Evolutionary conservation across 2,888 invertebrate species (phyloP), one percentile per base, ranked within the genome.

Genomic region (Cyaniris semiargus): DNA sequence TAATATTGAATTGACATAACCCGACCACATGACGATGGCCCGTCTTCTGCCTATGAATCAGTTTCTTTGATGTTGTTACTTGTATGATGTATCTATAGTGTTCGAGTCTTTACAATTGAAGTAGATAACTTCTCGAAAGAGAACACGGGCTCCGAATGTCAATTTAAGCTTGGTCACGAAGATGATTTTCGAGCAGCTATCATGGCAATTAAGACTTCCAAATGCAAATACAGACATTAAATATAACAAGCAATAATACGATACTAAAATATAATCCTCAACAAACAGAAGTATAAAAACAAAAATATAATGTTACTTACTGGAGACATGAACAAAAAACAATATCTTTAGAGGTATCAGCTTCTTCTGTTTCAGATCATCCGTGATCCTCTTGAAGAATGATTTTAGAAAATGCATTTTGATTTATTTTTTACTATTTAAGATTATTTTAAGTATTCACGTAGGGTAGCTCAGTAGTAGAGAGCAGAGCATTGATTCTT

Each of bases 261-360:
- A 15, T 5, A 66, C 23, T 27, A 8, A 60, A 66, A 66, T 13
- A 66, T 66, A 66, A 66, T 27, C 0, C 31, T 27, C 60, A 66
- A 31, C 6, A 66, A 66, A 66, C 27, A 31, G 21, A 66, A 13
- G 21, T 31, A 31, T 66, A 66, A 66, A 18, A 66, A 27, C 66
- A 18, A 66, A 66, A 66, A 66, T 66, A 66, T 60, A 44, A 70
- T n/a, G 8, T 66, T 83, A 95, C 96, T 96, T 92, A 97, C 97
- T 96, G 23, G 97, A 97, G 70, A 96, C 96, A 89, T 97, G 96
- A 78, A 97, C 96, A 86, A 97, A 97, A 88, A 97, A 97, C 81
- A 97, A 93, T 82, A 97, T 91, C 88, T 97, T 97, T 78, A 97
- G 88, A 1, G 97, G 96, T 81, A 97, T 91, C 66, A 97, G 91